Conservation (phyloP, 2,797 vertebrate species). For the Odontamblyopus rebecca region DNA sequence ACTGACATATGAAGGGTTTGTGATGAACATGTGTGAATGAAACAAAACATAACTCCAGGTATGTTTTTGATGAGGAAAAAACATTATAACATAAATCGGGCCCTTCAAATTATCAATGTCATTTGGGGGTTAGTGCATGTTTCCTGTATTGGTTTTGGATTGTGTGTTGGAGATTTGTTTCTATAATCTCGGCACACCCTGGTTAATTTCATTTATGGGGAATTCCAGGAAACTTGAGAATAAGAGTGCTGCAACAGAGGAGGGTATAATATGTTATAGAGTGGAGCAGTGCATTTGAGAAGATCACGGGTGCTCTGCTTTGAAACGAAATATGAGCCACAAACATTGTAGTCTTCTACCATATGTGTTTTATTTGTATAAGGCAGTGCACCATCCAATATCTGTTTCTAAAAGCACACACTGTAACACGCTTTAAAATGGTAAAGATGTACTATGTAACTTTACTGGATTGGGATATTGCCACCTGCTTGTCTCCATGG, state of each 20-base stretch:
- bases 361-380: too few relatives aligned
- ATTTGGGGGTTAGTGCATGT: conserved; percentile 23
- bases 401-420: too few relatives aligned
- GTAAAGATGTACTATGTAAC: too few relatives aligned
- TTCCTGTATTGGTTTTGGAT: conserved; percentile 37
- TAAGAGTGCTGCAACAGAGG: conserved; percentile 39
- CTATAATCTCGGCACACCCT: conserved; percentile 52
- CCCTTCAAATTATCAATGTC: conserved; percentile 1
- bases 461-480: too few relatives aligned
- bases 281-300: conserved; percentile 40
- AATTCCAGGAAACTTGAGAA: conserved; percentile 66
- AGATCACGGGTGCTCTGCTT: conserved; percentile 7
- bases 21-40: too few relatives aligned
- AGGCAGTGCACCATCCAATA: too few relatives aligned
- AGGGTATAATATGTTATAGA: conserved; percentile 54
- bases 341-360: background rate
- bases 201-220: conserved; percentile 64
- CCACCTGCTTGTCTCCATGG: too few relatives aligned
- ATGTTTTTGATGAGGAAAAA: too few relatives aligned
- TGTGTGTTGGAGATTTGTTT: conserved; percentile 33
- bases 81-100: too few relatives aligned
- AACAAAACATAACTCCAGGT: too few relatives aligned
- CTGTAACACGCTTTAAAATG: too few relatives aligned
- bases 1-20: too few relatives aligned
- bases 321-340: conserved; percentile 26